A percentile compares a stretch with the other conserved stretches of the same genome.
Conservation (phyloP, 2,113 vertebrate genomes). For the Hemicordylus capensis region DNA sequence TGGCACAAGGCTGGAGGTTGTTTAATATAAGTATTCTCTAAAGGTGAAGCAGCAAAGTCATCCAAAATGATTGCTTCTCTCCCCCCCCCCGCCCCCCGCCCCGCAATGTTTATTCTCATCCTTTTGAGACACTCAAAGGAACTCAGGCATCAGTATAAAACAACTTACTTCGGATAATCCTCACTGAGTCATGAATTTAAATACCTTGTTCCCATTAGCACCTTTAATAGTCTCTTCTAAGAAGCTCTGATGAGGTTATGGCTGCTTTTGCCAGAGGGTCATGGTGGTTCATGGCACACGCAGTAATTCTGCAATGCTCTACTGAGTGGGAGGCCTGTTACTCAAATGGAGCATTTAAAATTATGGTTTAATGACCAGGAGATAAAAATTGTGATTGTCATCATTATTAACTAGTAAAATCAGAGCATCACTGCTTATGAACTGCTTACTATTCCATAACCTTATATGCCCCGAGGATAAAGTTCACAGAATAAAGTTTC, state of each 20-base stretch:
- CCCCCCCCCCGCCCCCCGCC: constrained; percentile 3
- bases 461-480: constrained; percentile 12
- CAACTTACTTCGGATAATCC: constrained; percentile 63
- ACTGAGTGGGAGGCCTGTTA: constrained; percentile 29
- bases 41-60: constrained; percentile 48
- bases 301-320: constrained; percentile 38
- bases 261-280: constrained; percentile 49
- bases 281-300: constrained; percentile 27
- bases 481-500: constrained; percentile 10
- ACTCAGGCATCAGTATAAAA: constrained; percentile 53
- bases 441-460: constrained; percentile 27
- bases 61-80: constrained; percentile 39
- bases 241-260: constrained; percentile 65
- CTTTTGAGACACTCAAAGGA: constrained; percentile 16
- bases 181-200: constrained; percentile 63
- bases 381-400: constrained; percentile 25
- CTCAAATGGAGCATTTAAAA: constrained; percentile 31
- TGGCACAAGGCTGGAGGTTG: constrained; percentile 47
- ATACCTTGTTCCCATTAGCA: constrained; percentile 69
- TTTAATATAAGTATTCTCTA: constrained; percentile 49
- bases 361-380: constrained; percentile 11
- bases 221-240: constrained; percentile 59
- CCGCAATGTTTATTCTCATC: constrained; percentile 48
- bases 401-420: constrained; percentile 39
- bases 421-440: not conserved